Percentiles rank a stretch among this genome's conserved stretches.
phyloP scores from a whole-genome alignment of 2,888 invertebrate species.

The Cenopis cana region DNA sequence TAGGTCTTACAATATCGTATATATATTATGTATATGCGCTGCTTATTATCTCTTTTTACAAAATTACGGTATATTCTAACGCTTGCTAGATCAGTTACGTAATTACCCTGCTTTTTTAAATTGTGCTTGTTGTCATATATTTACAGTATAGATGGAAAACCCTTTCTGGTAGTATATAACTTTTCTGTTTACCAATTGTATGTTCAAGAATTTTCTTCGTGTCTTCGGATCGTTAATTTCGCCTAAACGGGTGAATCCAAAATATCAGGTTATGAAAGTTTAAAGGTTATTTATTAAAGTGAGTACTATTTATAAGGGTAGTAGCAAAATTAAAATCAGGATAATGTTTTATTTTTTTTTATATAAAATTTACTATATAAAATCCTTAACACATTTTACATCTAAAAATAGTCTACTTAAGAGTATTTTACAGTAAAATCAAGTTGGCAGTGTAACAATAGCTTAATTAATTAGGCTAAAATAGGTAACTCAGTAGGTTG shows the following conservation, averaged over 20 bases:
- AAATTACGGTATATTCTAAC: too few species aligned
- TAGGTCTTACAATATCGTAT: too few species aligned
- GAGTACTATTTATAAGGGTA: neutral
- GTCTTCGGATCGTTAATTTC: too few species aligned
- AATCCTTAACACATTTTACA: constrained; percentile 63
- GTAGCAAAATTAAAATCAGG: constrained; percentile 14
- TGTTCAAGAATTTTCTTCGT: too few species aligned
- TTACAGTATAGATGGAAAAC: too few species aligned
- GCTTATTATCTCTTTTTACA: too few species aligned
- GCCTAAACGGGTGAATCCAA: too few species aligned
- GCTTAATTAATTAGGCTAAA: constrained; percentile 53
- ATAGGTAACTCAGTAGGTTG: constrained; percentile 72
- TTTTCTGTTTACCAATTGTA: neutral
- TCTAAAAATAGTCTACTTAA: constrained; percentile 62
- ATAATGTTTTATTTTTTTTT: constrained; percentile 51
- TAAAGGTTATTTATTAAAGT: too few species aligned
- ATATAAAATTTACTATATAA: constrained; percentile 71
- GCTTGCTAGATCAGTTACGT: neutral
- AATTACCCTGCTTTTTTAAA: neutral
- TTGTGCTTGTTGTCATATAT: neutral
- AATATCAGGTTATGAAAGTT: too few species aligned
- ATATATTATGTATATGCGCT: too few species aligned
- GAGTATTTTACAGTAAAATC: constrained; percentile 67
- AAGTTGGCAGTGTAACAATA: constrained; percentile 68
- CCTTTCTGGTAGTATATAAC: neutral